Percentiles rank a stretch among this genome's conserved stretches.
Conservation (phyloP, 1,140 invertebrate genomes). For the Drosophila biarmipes region DNA sequence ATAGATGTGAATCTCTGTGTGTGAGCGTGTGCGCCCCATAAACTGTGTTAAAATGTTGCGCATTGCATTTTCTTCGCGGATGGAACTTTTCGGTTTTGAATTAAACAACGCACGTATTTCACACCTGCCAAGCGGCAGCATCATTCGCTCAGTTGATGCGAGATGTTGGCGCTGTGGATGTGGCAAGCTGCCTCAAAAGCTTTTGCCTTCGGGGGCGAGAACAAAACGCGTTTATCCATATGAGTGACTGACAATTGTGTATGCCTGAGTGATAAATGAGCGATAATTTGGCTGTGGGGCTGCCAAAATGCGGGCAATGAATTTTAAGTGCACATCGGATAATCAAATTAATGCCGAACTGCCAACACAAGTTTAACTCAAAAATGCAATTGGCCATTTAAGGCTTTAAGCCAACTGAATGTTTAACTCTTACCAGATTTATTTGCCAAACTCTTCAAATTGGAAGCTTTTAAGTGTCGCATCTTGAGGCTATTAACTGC, state of each 20-base stretch:
- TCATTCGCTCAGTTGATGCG: constrained; percentile 6
- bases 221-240: constrained; percentile 52
- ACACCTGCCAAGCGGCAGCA: constrained; percentile 50
- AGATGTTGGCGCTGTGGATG: neutral
- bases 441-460: constrained; percentile 53
- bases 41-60: constrained; percentile 45
- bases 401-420: neutral
- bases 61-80: constrained; percentile 61
- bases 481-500: constrained; percentile 46
- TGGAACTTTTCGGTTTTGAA: constrained; percentile 54
- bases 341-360: neutral
- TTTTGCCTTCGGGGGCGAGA: constrained; percentile 29
- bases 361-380: neutral
- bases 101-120: constrained; percentile 71
- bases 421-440: constrained; percentile 13
- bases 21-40: constrained; percentile 33
- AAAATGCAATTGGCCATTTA: neutral
- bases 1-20: neutral
- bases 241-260: constrained; percentile 49
- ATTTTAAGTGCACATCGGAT: neutral
- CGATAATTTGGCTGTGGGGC: constrained; percentile 18
- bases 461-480: constrained; percentile 48
- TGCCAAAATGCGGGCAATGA: neutral
- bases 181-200: constrained; percentile 4
- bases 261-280: constrained; percentile 10